These are phyloP conservation scores for Chaetoderma sp. DNA, from an alignment of 2,888 invertebrate genomes.

Conservation along the genomic window DNA sequence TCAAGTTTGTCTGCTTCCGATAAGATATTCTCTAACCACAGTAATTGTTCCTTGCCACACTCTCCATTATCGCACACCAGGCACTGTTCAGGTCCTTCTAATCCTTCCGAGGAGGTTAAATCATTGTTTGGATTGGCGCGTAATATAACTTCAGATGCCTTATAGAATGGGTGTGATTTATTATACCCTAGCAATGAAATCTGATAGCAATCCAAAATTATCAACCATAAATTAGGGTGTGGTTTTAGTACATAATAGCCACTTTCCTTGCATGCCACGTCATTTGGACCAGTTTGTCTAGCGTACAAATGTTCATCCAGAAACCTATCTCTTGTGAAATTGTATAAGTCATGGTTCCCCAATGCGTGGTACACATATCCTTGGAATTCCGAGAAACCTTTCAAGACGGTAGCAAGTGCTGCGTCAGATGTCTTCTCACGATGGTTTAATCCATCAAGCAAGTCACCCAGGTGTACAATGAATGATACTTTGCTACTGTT, in stretches of 20 bases:
- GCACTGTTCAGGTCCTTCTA: conserved; percentile 50
- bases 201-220: conserved; percentile 67
- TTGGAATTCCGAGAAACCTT: conserved; percentile 31
- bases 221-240: conserved; percentile 49
- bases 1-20: conserved; percentile 47
- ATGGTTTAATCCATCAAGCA: conserved; percentile 66
- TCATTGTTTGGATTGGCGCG: conserved; percentile 60
- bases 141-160: conserved; percentile 51
- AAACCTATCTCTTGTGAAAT: conserved; percentile 62
- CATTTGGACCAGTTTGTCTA: no score
- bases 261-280: no score
- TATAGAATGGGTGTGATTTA: conserved; percentile 42
- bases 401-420: conserved; percentile 51
- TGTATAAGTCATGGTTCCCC: conserved; percentile 70
- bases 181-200: conserved; percentile 60
- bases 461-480: conserved; percentile 69
- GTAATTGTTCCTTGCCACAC: conserved; percentile 60
- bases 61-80: conserved; percentile 68
- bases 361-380: conserved; percentile 57
- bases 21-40: conserved; percentile 63
- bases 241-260: conserved; percentile 62
- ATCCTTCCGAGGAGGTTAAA: conserved; percentile 51
- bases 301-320: no score
- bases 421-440: conserved; percentile 37
- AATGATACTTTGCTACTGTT: conserved; percentile 47